Evolutionary conservation across 1,140 invertebrate species (phyloP).

Genomic region (Brachystomella parvula): DNA sequence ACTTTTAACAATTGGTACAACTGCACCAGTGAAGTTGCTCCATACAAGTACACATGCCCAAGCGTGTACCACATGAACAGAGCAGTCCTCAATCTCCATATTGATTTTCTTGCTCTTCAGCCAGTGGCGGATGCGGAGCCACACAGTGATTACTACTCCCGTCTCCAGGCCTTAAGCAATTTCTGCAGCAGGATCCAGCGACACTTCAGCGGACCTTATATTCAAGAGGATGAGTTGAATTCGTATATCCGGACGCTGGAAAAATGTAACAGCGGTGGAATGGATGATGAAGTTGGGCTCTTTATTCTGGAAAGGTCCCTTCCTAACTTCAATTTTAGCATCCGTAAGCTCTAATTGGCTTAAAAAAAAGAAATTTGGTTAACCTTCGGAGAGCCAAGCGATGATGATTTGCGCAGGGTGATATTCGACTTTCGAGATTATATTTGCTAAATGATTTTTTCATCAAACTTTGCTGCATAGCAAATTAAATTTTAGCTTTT

Average conservation of each 20-base stretch:
- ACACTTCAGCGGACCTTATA: conserved; percentile 27
- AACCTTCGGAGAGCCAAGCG: too few relatives aligned
- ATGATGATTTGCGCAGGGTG: too few relatives aligned
- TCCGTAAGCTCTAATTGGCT: too few relatives aligned
- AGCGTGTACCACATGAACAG: conserved; percentile 33
- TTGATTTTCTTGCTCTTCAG: conserved; percentile 29
- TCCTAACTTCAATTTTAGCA: conserved; percentile 21
- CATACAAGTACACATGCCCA: conserved; percentile 31
- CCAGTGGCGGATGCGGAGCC: conserved; percentile 11
- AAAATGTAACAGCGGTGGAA: conserved; percentile 7
- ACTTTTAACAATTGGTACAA: conserved; percentile 32
- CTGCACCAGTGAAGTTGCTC: conserved; percentile 22
- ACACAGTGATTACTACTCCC: neutral
- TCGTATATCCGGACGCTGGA: conserved; percentile 16
- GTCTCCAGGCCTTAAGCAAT: neutral
- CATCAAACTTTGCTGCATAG: too few relatives aligned
- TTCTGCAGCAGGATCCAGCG: conserved; percentile 32
- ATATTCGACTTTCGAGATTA: too few relatives aligned
- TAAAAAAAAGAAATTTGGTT: too few relatives aligned
- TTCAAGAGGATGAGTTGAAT: conserved; percentile 7
- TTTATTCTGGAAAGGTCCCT: neutral
- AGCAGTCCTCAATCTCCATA: conserved; percentile 31
- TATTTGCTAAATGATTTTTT: too few relatives aligned
- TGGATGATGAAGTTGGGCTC: neutral
- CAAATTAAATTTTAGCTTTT: too few relatives aligned